Conservation (phyloP, 2,888 invertebrate genomes). For the Parapristionchus giblindavisi region DNA sequence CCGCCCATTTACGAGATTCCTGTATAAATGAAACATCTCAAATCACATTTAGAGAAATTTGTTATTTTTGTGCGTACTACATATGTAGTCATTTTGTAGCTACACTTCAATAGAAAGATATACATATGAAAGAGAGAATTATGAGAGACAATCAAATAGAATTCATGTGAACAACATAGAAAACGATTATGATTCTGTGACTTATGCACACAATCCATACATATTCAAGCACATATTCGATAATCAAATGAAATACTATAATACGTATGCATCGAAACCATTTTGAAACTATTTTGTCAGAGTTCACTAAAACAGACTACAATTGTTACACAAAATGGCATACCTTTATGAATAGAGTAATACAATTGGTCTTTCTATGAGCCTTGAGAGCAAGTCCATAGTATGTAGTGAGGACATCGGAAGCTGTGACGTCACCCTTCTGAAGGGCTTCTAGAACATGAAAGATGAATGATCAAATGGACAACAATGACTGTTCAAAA, state of each 20-base stretch:
- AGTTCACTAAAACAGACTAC: too few relatives aligned
- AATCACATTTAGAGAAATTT: neutral
- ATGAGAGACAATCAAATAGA: too few relatives aligned
- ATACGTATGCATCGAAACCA: too few relatives aligned
- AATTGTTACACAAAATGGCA: neutral
- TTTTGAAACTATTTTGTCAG: too few relatives aligned
- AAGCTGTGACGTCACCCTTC: conserved; percentile 47
- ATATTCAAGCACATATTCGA: too few relatives aligned
- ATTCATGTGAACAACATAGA: too few relatives aligned
- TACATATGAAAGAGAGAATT: neutral
- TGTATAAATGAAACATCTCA: conserved; percentile 27
- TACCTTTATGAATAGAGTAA: conserved; percentile 57
- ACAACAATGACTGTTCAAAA: neutral
- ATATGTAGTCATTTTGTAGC: neutral
- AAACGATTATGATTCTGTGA: neutral
- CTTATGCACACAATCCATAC: neutral
- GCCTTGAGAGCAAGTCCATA: conserved; percentile 52
- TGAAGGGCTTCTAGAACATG: conserved; percentile 51
- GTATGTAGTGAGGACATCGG: conserved; percentile 56
- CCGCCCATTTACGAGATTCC: conserved; percentile 60
- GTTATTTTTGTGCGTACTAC: too few relatives aligned
- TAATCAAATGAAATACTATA: too few relatives aligned
- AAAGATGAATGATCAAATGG: neutral
- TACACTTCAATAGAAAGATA: neutral
- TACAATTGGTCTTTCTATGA: conserved; percentile 59